These are phyloP conservation scores for Gobionotothen gibberifrons DNA, from an alignment of 2,797 vertebrate species.

Conservation along the genomic window DNA sequence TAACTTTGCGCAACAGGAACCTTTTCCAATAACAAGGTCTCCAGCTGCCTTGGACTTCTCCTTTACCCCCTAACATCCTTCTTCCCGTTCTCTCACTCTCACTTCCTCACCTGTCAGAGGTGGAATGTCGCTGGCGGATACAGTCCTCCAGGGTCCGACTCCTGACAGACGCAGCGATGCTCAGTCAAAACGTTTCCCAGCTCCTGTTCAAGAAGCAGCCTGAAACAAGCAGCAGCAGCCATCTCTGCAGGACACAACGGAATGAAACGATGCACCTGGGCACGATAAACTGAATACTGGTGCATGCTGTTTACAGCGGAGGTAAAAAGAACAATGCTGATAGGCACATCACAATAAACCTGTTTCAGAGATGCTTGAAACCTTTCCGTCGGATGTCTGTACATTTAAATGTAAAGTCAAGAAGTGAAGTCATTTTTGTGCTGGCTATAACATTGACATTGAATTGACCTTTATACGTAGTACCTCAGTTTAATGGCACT, in stretches of 20 bases:
- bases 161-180: slow-evolving; percentile 76
- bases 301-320: background rate
- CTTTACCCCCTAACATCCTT: slow-evolving; percentile 72
- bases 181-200: slow-evolving; percentile 72
- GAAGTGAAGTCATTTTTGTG: slow-evolving; percentile 5
- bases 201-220: slow-evolving; percentile 45
- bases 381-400: background rate
- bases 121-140: slow-evolving; percentile 83
- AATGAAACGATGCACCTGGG: slow-evolving; percentile 28
- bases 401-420: background rate
- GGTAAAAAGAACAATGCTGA: background rate
- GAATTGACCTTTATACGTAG: slow-evolving; percentile 19
- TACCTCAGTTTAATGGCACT: slow-evolving; percentile 9
- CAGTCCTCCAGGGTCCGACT: slow-evolving; percentile 68
- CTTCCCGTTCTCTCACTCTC: slow-evolving; percentile 84
- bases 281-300: slow-evolving; percentile 2
- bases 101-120: slow-evolving; percentile 86
- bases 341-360: background rate
- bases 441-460: slow-evolving; percentile 1
- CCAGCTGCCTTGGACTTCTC: slow-evolving; percentile 77
- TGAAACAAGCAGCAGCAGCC: slow-evolving; percentile 46
- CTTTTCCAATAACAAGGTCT: slow-evolving; percentile 76
- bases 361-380: slow-evolving; percentile 1
- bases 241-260: slow-evolving; percentile 18
- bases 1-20: slow-evolving; percentile 70